A percentile compares a stretch with the other conserved stretches of the same genome.
These are phyloP conservation scores for Istiophorus platypterus DNA, from an alignment of 2,113 vertebrate species.

Conservation along the genomic window DNA sequence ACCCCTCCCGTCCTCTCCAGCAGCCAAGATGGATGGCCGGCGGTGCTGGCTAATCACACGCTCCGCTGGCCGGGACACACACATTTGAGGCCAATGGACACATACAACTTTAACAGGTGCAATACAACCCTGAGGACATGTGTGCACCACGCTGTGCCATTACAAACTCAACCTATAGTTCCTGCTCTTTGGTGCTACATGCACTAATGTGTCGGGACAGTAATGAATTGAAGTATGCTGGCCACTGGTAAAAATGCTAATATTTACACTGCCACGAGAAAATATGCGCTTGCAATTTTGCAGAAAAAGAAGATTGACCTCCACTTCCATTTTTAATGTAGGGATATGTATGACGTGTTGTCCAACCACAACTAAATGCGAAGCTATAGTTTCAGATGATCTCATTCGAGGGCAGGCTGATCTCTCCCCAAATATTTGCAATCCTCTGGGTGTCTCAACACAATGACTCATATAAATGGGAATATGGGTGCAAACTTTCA, in stretches of 20 bases:
- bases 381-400: too few species aligned
- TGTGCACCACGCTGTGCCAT: constrained; percentile 3
- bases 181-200: neutral
- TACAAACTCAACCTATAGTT: neutral
- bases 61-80: constrained; percentile 60
- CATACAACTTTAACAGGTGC: constrained; percentile 45
- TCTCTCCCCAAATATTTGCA: too few species aligned
- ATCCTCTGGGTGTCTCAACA: neutral
- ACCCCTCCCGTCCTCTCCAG: constrained; percentile 50
- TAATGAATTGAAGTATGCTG: constrained; percentile 13
- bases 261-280: constrained; percentile 5
- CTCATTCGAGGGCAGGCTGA: neutral
- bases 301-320: neutral
- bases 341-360: neutral
- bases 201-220: constrained; percentile 22
- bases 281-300: neutral
- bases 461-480: neutral
- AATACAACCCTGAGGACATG: constrained; percentile 20
- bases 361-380: too few species aligned
- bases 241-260: neutral
- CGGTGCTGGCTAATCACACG: constrained; percentile 70
- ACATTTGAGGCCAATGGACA: constrained; percentile 57
- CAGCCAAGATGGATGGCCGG: constrained; percentile 74
- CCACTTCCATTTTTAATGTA: neutral
- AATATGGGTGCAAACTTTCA: neutral